Evolutionary conservation across 2,797 vertebrate genomes (phyloP).

Genomic region (Meriones psammophilus): DNA sequence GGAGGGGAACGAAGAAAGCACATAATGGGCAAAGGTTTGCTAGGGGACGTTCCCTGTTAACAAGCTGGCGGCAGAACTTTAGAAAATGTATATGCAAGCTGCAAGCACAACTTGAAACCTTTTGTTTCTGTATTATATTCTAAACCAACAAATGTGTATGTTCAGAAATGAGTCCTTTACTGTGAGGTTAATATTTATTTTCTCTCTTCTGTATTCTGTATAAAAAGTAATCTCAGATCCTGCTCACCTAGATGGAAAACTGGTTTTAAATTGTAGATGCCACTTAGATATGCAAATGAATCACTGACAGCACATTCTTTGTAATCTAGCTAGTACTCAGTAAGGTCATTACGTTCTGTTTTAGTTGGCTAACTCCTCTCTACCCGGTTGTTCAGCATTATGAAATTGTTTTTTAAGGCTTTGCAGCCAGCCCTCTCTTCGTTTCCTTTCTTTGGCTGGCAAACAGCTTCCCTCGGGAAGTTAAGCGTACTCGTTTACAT

Average conservation of each 20-base stretch:
- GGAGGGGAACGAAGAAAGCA: slow-evolving; percentile 13
- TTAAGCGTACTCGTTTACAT: background rate
- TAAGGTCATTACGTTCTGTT: slow-evolving; percentile 40
- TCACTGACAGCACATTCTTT: slow-evolving; percentile 35
- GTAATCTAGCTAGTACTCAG: slow-evolving; percentile 66
- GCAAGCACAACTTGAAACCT: slow-evolving; percentile 76
- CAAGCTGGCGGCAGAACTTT: slow-evolving; percentile 65
- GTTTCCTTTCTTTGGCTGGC: slow-evolving; percentile 51
- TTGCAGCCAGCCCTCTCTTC: background rate
- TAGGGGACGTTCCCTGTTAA: slow-evolving; percentile 56
- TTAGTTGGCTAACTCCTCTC: slow-evolving; percentile 30
- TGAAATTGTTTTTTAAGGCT: slow-evolving; percentile 61
- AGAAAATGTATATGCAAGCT: slow-evolving; percentile 67
- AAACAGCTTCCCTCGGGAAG: slow-evolving; percentile 30
- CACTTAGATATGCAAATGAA: slow-evolving; percentile 26
- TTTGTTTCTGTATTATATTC: slow-evolving; percentile 76
- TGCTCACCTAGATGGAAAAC: slow-evolving; percentile 60
- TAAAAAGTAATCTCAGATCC: slow-evolving; percentile 65
- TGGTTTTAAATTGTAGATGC: slow-evolving; percentile 73
- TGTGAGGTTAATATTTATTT: slow-evolving; percentile 77
- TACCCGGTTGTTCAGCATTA: background rate
- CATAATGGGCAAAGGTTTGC: slow-evolving; percentile 24
- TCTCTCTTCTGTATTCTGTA: slow-evolving; percentile 68
- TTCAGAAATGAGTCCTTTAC: slow-evolving; percentile 71
- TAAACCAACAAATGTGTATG: slow-evolving; percentile 61